Conservation (phyloP, 1,140 invertebrate species). For the Lordiphosa mommai region DNA sequence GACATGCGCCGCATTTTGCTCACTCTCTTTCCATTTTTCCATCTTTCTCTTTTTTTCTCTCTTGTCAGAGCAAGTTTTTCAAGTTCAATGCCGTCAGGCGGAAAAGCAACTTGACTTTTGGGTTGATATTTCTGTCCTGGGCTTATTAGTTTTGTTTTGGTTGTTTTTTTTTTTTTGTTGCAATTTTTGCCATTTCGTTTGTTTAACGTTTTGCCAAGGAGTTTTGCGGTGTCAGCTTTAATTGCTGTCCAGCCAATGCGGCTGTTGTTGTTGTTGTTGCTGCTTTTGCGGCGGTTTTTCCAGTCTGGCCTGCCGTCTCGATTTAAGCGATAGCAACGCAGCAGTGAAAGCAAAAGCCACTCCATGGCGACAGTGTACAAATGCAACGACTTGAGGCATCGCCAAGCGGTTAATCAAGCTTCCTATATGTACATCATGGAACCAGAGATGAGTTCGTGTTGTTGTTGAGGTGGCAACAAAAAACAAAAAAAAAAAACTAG, state of each 20-base stretch:
- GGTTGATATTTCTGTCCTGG: slow-evolving; percentile 8
- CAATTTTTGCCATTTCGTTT: slow-evolving; percentile 73
- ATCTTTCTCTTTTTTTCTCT: slow-evolving; percentile 1
- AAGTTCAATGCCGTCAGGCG: slow-evolving; percentile 72
- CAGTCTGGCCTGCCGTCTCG: slow-evolving; percentile 34
- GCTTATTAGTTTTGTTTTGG: not conserved
- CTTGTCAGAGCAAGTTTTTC: slow-evolving; percentile 44
- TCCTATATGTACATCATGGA: slow-evolving; percentile 1
- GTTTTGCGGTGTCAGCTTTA: slow-evolving; percentile 42
- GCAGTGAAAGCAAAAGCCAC: slow-evolving; percentile 58
- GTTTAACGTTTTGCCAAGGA: slow-evolving; percentile 16
- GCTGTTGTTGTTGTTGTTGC: slow-evolving; percentile 14
- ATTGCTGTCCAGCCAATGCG: slow-evolving; percentile 37
- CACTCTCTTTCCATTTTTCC: not conserved
- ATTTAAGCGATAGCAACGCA: slow-evolving; percentile 44
- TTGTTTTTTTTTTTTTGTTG: slow-evolving; percentile 31
- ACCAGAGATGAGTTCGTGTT: too few species aligned
- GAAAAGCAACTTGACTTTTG: slow-evolving; percentile 35
- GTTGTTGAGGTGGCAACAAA: too few species aligned
- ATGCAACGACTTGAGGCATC: too few species aligned
- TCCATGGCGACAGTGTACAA: slow-evolving; percentile 19
- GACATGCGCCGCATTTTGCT: slow-evolving; percentile 16
- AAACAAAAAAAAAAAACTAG: too few species aligned
- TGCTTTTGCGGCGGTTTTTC: slow-evolving; percentile 65
- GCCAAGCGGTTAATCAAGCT: slow-evolving; percentile 4